Evolutionary conservation across 2,797 vertebrate species (phyloP).

Genomic region (Poecilia wingei): DNA sequence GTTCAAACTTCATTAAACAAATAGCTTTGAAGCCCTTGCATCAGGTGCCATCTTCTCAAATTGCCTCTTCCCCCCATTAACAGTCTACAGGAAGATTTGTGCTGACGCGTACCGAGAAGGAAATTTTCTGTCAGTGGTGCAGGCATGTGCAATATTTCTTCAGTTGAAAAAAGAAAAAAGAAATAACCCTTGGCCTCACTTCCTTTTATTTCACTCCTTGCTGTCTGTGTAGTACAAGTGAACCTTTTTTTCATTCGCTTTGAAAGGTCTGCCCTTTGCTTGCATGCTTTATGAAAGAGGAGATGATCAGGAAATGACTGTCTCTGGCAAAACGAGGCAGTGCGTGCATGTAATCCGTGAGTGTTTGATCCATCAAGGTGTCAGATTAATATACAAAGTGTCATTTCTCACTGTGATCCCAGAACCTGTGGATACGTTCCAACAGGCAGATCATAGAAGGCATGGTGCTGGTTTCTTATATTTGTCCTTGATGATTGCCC

Average conservation of each 20-base stretch:
- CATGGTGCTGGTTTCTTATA: slow-evolving; percentile 27
- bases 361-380: slow-evolving; percentile 71
- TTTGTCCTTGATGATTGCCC: slow-evolving; percentile 31
- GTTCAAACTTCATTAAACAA: slow-evolving; percentile 50
- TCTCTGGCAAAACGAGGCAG: slow-evolving; percentile 39
- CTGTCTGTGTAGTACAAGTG: slow-evolving; percentile 26
- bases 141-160: slow-evolving; percentile 53
- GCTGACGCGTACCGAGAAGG: slow-evolving; percentile 45
- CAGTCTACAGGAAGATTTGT: slow-evolving; percentile 44
- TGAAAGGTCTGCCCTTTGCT: slow-evolving; percentile 62
- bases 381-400: slow-evolving; percentile 67
- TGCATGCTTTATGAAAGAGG: slow-evolving; percentile 51
- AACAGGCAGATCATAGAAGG: slow-evolving; percentile 60
- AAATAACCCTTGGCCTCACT: slow-evolving; percentile 34
- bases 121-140: slow-evolving; percentile 46
- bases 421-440: slow-evolving; percentile 48
- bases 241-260: slow-evolving; percentile 30
- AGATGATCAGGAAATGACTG: slow-evolving; percentile 52
- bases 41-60: slow-evolving; percentile 24
- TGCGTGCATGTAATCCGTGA: slow-evolving; percentile 50
- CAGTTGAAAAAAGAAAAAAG: slow-evolving; percentile 36
- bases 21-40: slow-evolving; percentile 62
- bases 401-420: slow-evolving; percentile 55
- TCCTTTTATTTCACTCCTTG: slow-evolving; percentile 36
- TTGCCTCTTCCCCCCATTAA: slow-evolving; percentile 41